phyloP scores from a whole-genome alignment of 2,113 vertebrate genomes.

The Larimichthys crocea region DNA sequence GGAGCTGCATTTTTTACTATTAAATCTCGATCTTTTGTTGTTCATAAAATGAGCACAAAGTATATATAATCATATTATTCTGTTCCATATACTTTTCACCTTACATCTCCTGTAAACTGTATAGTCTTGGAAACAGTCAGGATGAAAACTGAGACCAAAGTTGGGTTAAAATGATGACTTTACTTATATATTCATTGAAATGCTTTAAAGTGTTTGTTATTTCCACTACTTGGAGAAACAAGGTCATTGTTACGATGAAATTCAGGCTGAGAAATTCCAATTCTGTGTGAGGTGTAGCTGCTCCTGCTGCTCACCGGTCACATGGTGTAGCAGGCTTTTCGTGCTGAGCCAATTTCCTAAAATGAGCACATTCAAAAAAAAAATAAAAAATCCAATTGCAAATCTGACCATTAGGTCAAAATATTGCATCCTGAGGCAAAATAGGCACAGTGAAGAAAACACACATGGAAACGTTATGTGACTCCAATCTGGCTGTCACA shows the following conservation, averaged over 20 bases:
- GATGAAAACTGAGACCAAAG: no score
- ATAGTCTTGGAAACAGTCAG: no score
- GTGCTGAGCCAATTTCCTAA: not conserved
- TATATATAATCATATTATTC: not conserved
- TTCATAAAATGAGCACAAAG: not conserved
- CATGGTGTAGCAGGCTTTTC: not conserved
- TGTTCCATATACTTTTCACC: not conserved
- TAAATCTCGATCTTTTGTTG: not conserved
- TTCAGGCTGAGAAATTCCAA: not conserved
- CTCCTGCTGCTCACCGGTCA: not conserved
- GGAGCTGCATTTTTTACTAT: not conserved
- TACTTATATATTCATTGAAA: not conserved
- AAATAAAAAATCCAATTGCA: not conserved
- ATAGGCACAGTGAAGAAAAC: not conserved
- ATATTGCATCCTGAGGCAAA: not conserved
- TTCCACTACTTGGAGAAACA: not conserved
- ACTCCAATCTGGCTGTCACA: not conserved
- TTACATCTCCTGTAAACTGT: no score
- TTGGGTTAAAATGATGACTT: no score
- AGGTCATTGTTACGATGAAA: not conserved
- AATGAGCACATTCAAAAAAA: not conserved
- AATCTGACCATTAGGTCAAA: not conserved
- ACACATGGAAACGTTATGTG: not conserved
- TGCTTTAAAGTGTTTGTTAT: not conserved
- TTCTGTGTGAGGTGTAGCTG: not conserved